Evolutionary conservation across 2,797 vertebrate species (phyloP).

Genomic region (Tapera naevia): DNA sequence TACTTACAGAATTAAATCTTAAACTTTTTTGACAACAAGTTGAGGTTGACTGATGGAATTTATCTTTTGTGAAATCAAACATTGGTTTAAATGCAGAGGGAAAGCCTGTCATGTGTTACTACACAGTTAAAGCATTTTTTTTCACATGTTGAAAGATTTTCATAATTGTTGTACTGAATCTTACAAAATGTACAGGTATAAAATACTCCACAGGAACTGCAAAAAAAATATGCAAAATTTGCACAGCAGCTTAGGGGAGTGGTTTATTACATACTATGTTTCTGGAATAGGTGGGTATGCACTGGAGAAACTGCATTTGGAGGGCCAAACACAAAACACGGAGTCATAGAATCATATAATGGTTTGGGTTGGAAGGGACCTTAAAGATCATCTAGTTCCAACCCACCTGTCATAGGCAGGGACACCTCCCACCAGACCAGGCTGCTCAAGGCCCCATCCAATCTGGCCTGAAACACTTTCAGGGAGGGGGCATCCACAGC

Average conservation of each 20-base stretch:
- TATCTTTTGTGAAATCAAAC: conserved; percentile 41
- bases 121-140: background rate
- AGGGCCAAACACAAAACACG: background rate
- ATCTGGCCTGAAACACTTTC: too few relatives aligned
- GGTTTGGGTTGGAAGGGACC: too few relatives aligned
- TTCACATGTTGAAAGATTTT: background rate
- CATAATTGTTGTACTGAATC: background rate
- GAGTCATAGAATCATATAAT: too few relatives aligned
- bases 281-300: background rate
- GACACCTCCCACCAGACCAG: too few relatives aligned
- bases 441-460: too few relatives aligned
- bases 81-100: background rate
- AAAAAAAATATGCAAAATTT: background rate
- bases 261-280: background rate
- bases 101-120: background rate
- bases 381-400: too few relatives aligned
- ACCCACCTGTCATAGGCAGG: too few relatives aligned
- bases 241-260: background rate
- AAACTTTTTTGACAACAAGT: background rate
- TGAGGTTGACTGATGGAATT: conserved; percentile 34
- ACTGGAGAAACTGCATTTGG: background rate
- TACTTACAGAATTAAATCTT: conserved; percentile 15
- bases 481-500: too few relatives aligned
- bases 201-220: background rate
- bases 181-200: background rate